A percentile compares a stretch with the other conserved stretches of the same genome.
phyloP scores from a whole-genome alignment of 2,888 invertebrate genomes.

The Oligia latruncula region DNA sequence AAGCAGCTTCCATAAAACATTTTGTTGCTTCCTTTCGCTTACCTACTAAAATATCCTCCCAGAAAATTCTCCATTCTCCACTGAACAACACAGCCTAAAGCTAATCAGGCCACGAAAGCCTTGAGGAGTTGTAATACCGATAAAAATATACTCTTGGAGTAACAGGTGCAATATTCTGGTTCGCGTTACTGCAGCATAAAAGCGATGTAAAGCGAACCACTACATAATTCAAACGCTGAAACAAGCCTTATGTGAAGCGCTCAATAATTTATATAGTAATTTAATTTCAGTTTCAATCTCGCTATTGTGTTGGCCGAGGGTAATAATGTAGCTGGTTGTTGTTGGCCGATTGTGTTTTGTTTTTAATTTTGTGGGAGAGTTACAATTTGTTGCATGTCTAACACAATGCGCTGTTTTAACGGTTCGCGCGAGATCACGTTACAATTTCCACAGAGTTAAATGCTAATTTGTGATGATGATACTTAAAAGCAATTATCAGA shows the following conservation, averaged over 20 bases:
- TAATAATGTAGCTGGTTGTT: constrained; percentile 30
- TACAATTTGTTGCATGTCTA: neutral
- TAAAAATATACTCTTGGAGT: constrained; percentile 56
- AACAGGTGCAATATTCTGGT: constrained; percentile 58
- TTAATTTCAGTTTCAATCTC: constrained; percentile 73
- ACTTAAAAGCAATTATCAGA: neutral
- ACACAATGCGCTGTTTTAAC: neutral
- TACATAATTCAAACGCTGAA: constrained; percentile 67
- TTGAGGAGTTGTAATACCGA: constrained; percentile 54
- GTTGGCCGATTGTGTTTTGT: constrained; percentile 11
- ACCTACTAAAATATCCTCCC: constrained; percentile 29
- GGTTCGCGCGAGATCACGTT: too few relatives aligned
- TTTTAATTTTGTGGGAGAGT: neutral
- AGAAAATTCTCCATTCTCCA: constrained; percentile 14
- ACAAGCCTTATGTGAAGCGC: constrained; percentile 54
- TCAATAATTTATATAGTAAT: constrained; percentile 77
- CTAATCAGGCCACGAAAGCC: constrained; percentile 57
- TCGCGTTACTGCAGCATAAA: constrained; percentile 27
- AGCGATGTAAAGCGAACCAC: constrained; percentile 41
- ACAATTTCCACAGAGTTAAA: neutral
- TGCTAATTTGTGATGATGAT: neutral
- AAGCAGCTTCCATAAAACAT: neutral
- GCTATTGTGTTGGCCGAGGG: constrained; percentile 51
- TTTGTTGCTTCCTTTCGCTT: constrained; percentile 9
- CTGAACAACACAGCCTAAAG: constrained; percentile 41